Evolutionary conservation across 2,113 vertebrate genomes (phyloP).

Genomic region (Ceyx margarethae): DNA sequence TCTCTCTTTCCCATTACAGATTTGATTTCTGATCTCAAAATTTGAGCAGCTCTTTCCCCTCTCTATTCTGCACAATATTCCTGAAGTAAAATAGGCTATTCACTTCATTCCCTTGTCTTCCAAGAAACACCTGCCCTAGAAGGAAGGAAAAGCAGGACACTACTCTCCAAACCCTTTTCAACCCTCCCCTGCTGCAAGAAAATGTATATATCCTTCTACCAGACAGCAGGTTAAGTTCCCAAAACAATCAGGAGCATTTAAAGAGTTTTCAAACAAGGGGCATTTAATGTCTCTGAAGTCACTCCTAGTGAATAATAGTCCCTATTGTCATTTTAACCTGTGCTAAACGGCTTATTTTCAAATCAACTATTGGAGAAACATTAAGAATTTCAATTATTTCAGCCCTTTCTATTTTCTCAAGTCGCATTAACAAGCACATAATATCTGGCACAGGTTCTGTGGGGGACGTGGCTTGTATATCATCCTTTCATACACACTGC

Average conservation of each 20-base stretch:
- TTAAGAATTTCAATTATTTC: constrained; percentile 21
- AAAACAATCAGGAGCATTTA: background rate
- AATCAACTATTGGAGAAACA: constrained; percentile 21
- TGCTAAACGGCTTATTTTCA: background rate
- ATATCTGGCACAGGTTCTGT: background rate
- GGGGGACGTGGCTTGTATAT: background rate
- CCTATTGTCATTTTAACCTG: constrained; percentile 7
- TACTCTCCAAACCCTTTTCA: background rate
- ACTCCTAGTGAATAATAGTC: background rate
- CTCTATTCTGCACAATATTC: background rate
- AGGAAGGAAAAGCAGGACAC: background rate
- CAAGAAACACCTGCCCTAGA: background rate
- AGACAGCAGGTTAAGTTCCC: background rate
- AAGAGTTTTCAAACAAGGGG: background rate
- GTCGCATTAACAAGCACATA: constrained; percentile 3
- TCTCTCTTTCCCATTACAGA: background rate
- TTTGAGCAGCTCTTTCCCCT: background rate
- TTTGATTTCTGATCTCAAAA: background rate
- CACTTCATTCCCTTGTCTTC: background rate
- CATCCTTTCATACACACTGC: background rate
- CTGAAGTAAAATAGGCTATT: background rate
- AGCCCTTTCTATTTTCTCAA: background rate
- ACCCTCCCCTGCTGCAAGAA: background rate
- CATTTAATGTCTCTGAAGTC: background rate
- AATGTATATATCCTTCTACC: background rate